A percentile compares a stretch with the other conserved stretches of the same genome.
Conservation (phyloP, 2,888 invertebrate species). For the Linhomoeus sp. region DNA sequence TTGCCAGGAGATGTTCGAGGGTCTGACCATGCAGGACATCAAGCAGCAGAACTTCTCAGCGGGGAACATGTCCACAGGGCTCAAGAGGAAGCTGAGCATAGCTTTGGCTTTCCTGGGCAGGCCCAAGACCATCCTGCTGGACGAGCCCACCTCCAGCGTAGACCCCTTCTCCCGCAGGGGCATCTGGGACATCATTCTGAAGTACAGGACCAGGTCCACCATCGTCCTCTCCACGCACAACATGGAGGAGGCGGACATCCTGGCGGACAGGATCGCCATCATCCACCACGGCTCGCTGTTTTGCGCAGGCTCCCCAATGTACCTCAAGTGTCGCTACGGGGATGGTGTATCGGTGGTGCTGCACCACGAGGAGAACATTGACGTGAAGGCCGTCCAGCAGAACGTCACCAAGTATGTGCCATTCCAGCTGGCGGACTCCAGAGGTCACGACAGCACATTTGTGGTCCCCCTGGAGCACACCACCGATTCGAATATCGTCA, state of each 20-base stretch:
- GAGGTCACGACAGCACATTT: not conserved
- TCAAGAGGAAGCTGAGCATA: constrained; percentile 55
- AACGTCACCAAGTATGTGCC: not conserved
- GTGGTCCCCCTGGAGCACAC: not conserved
- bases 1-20: not conserved
- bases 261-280: constrained; percentile 70
- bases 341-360: not conserved
- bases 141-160: constrained; percentile 63
- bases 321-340: constrained; percentile 40
- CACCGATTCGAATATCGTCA: not conserved
- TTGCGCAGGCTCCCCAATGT: constrained; percentile 62
- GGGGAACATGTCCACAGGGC: constrained; percentile 60
- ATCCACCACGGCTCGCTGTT: constrained; percentile 58
- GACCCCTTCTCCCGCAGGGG: constrained; percentile 62
- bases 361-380: not conserved
- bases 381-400: not conserved
- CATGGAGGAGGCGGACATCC: too few relatives aligned
- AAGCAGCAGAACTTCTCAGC: constrained; percentile 36
- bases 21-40: not conserved
- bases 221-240: constrained; percentile 57
- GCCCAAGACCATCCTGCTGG: constrained; percentile 57
- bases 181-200: constrained; percentile 58
- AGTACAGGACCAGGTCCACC: constrained; percentile 38
- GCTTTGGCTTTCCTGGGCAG: constrained; percentile 68
- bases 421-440: not conserved